Evolutionary conservation across 2,797 vertebrate genomes (phyloP).

Genomic region (Remorina albescens): DNA sequence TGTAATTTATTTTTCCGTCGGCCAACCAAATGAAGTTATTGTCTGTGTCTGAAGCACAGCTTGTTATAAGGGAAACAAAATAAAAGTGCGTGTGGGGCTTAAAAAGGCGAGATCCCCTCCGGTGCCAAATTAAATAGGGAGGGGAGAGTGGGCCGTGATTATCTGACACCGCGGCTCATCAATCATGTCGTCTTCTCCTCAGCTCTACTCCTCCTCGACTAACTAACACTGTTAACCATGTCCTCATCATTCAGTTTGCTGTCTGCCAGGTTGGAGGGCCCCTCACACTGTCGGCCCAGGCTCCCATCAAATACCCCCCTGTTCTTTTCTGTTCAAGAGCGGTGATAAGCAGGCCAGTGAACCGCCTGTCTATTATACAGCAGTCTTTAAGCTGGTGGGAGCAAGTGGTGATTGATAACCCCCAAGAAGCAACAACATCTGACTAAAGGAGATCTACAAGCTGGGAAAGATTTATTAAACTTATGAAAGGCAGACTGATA

Average conservation of each 20-base stretch:
- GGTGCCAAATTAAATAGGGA: slow-evolving; percentile 87
- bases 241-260: slow-evolving; percentile 77
- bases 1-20: slow-evolving; percentile 86
- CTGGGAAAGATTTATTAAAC: slow-evolving; percentile 18
- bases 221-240: slow-evolving; percentile 82
- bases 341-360: slow-evolving; percentile 55
- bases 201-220: slow-evolving; percentile 78
- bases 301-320: slow-evolving; percentile 46
- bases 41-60: slow-evolving; percentile 85
- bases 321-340: slow-evolving; percentile 42
- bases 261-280: slow-evolving; percentile 62
- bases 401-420: slow-evolving; percentile 41
- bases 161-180: slow-evolving; percentile 87
- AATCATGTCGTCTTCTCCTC: slow-evolving; percentile 86
- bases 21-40: slow-evolving; percentile 88
- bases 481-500: slow-evolving; percentile 14
- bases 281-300: slow-evolving; percentile 54
- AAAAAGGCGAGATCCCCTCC: slow-evolving; percentile 83
- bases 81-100: slow-evolving; percentile 73
- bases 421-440: slow-evolving; percentile 31
- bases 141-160: slow-evolving; percentile 86
- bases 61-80: slow-evolving; percentile 84
- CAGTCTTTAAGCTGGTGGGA: slow-evolving; percentile 19
- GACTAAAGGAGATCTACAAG: slow-evolving; percentile 1
- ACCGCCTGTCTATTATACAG: slow-evolving; percentile 11